phyloP scores from a whole-genome alignment of 2,113 vertebrate genomes.

The Holacanthus passer region DNA sequence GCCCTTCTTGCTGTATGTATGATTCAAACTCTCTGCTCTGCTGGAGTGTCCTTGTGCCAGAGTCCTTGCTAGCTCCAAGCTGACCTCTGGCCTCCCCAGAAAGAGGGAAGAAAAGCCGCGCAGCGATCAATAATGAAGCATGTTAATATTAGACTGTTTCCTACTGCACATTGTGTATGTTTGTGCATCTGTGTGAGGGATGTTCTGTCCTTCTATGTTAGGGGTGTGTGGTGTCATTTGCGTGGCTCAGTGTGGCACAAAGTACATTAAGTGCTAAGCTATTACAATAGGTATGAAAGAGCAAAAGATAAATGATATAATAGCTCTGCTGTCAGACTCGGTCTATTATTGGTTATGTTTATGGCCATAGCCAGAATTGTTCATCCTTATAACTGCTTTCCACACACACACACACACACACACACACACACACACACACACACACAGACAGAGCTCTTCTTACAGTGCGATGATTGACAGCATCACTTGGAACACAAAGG shows the following conservation, averaged over 20 bases:
- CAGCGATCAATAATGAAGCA: conserved; percentile 49
- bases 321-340: conserved; percentile 22
- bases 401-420: conserved; percentile 21
- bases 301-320: conserved; percentile 18
- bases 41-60: conserved; percentile 47
- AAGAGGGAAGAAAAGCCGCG: conserved; percentile 18
- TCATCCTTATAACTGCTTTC: conserved; percentile 14
- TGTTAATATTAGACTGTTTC: conserved; percentile 27
- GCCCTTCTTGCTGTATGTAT: no score
- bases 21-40: no score
- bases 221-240: conserved; percentile 12
- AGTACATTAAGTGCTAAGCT: conserved; percentile 6
- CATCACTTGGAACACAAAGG: conserved; percentile 66
- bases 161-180: conserved; percentile 8
- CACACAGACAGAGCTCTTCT: conserved; percentile 10
- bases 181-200: conserved; percentile 12
- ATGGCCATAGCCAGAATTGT: conserved; percentile 13
- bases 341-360: conserved; percentile 21
- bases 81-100: conserved; percentile 44
- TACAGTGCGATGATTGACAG: conserved; percentile 67
- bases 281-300: conserved; percentile 16
- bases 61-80: background rate
- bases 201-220: conserved; percentile 5
- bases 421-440: conserved; percentile 34
- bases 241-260: background rate